Percentiles rank a stretch among this genome's conserved stretches.
These are phyloP conservation scores for Agriotes lineatus DNA, from an alignment of 2,888 invertebrate species.

Conservation along the genomic window DNA sequence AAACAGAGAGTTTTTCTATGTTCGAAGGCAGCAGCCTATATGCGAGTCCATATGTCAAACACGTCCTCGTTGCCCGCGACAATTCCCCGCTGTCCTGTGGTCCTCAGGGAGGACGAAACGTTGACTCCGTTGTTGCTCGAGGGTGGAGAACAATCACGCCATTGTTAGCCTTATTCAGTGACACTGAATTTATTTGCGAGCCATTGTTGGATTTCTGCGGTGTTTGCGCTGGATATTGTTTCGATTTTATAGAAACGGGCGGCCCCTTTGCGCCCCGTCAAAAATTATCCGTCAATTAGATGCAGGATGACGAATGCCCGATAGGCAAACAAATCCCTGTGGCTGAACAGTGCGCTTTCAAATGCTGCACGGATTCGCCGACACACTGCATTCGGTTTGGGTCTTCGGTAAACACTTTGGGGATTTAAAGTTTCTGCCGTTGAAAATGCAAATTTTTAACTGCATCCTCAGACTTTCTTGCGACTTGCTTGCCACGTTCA, in stretches of 20 bases:
- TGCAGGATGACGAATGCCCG: no score
- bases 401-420: constrained; percentile 29
- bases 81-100: constrained; percentile 44
- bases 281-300: constrained; percentile 25
- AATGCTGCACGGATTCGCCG: no score
- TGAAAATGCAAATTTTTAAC: constrained; percentile 33
- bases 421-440: constrained; percentile 28
- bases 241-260: constrained; percentile 40
- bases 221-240: constrained; percentile 41
- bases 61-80: constrained; percentile 41
- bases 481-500: no score
- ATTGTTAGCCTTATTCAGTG: constrained; percentile 54
- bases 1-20: constrained; percentile 45
- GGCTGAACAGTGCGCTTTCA: no score
- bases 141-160: constrained; percentile 54
- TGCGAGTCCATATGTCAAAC: constrained; percentile 45
- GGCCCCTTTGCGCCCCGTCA: constrained; percentile 2
- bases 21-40: constrained; percentile 38
- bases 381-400: constrained; percentile 24
- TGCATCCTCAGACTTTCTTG: constrained; percentile 12
- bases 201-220: constrained; percentile 51
- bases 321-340: no score
- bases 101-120: constrained; percentile 50
- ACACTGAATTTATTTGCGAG: constrained; percentile 55
- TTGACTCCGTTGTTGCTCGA: constrained; percentile 48